Evolutionary conservation across 2,888 invertebrate genomes (phyloP).

Genomic region (Protodeltote pygarga): DNA sequence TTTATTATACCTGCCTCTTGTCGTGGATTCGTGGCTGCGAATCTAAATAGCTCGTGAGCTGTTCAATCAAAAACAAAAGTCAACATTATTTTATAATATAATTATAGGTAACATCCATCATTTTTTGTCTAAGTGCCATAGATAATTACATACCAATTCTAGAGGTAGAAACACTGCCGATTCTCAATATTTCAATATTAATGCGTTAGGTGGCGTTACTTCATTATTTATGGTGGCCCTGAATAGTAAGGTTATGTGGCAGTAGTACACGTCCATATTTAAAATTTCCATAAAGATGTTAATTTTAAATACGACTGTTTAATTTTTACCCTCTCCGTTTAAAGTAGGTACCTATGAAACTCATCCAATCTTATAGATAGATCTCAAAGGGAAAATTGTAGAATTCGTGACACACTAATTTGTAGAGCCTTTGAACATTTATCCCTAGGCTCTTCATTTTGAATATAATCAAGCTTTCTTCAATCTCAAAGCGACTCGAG

Average conservation of each 20-base stretch:
- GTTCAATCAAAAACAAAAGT: neutral
- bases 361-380: no score
- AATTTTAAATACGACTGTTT: no score
- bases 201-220: slow-evolving; percentile 8
- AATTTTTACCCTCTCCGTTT: no score
- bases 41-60: slow-evolving; percentile 24
- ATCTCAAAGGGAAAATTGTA: no score
- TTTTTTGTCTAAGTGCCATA: no score
- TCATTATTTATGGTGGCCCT: neutral
- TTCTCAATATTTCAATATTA: slow-evolving; percentile 1
- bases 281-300: no score
- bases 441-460: neutral
- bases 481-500: neutral
- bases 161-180: neutral
- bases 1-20: slow-evolving; percentile 58
- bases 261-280: no score
- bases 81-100: slow-evolving; percentile 2
- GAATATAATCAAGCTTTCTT: neutral
- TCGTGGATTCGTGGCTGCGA: slow-evolving; percentile 26
- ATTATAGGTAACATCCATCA: slow-evolving; percentile 5
- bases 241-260: no score
- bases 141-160: no score
- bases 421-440: no score
- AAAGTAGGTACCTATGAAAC: no score
- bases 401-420: no score